Conservation (phyloP, 2,113 vertebrate genomes). For the Sterna hirundo region DNA sequence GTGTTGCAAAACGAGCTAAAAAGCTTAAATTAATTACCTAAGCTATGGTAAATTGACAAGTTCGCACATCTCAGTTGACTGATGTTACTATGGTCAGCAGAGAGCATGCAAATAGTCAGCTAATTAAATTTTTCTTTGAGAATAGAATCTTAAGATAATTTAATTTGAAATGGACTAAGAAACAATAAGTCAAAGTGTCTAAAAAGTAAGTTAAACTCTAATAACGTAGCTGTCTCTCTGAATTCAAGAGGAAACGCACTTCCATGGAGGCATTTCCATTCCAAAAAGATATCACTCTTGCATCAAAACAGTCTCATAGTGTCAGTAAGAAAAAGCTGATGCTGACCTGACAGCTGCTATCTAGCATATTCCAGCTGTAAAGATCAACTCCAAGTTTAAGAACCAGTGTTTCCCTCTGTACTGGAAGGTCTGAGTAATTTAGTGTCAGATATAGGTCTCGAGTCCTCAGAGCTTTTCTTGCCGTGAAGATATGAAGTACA, state of each 20-base stretch:
- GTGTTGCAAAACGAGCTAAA: neutral
- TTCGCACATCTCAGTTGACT: neutral
- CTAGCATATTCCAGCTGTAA: neutral
- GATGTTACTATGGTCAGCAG: neutral
- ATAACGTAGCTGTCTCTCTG: neutral
- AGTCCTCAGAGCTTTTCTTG: neutral
- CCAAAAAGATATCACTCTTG: neutral
- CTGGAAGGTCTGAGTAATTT: neutral
- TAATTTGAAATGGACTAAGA: neutral
- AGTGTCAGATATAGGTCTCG: neutral
- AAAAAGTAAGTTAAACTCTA: neutral
- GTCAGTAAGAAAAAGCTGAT: neutral
- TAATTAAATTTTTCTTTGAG: neutral
- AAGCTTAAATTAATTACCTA: neutral
- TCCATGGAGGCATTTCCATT: neutral
- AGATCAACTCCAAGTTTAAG: neutral
- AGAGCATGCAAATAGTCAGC: neutral
- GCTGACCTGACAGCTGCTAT: neutral
- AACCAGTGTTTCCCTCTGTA: neutral
- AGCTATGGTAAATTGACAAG: neutral
- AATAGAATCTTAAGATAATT: neutral
- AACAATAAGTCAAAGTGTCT: neutral
- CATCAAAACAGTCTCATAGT: neutral
- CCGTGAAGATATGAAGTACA: neutral
- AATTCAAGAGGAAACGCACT: neutral